A percentile compares a stretch with the other conserved stretches of the same genome.
Evolutionary conservation across 2,888 invertebrate species (phyloP).

Genomic region (Meghimatium bilineatum): DNA sequence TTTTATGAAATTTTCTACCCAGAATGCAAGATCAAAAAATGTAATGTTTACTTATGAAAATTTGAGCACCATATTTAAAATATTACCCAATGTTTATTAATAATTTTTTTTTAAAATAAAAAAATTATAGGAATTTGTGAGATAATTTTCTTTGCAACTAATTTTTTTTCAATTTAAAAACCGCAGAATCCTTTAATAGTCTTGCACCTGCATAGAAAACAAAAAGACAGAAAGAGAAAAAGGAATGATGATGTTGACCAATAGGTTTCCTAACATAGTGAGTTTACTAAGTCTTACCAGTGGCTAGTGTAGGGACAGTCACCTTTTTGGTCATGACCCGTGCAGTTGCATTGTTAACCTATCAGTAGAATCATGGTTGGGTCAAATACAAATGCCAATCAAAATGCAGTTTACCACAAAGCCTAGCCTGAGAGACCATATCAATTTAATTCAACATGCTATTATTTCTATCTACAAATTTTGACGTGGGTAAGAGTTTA

Average conservation of each 20-base stretch:
- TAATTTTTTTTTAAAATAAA: neutral
- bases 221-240: constrained; percentile 6
- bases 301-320: constrained; percentile 72
- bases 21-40: constrained; percentile 25
- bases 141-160: neutral
- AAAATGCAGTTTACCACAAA: constrained; percentile 45
- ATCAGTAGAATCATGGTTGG: constrained; percentile 53
- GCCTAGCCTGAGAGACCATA: constrained; percentile 26
- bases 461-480: neutral
- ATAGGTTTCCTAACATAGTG: constrained; percentile 1
- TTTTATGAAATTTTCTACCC: constrained; percentile 2
- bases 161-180: neutral
- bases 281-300: constrained; percentile 66
- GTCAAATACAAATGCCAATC: constrained; percentile 49
- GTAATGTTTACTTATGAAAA: neutral
- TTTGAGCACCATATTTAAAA: neutral
- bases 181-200: neutral
- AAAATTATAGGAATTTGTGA: neutral
- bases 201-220: constrained; percentile 38
- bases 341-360: constrained; percentile 99
- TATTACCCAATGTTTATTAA: neutral
- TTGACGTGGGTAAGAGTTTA: neutral
- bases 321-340: constrained; percentile 98
- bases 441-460: neutral
- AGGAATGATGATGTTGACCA: constrained; percentile 22